Evolutionary conservation across 30 jellyfish, hydroid and myxozoan genomes (phyloP), one percentile per base, ranked within the genome.

Genomic region (Cassiopea xamachana): DNA sequence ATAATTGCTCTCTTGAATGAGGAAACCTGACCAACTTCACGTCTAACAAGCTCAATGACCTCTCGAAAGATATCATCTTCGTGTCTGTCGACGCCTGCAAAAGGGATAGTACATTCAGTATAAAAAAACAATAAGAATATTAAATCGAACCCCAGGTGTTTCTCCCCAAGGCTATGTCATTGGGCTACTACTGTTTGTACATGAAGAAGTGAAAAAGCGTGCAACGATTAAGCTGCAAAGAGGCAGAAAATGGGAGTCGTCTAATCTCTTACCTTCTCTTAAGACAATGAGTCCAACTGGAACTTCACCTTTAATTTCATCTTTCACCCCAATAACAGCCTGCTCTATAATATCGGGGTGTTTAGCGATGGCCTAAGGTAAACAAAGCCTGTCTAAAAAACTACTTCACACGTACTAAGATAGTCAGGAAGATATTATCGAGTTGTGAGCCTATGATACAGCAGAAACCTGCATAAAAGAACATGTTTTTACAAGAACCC

Each of bases 21-120:
- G 4, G 98, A 94, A 19, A 94, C 98, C 19, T 97, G 98, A 5
- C 98, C 98, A 79, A 94, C 93, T 75, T 94, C 98, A 7, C 67
- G 46, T 39, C 98, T 93, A 43, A 94, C 97, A 17, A 94, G 70
- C 8, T 87, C 90, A 60, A 94, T 78, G 1, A 94, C 96, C 74
- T 94, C 98, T 85, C 89, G 84, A 10, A 77, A 71, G 13, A 94
- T 86, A 16, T 79, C 94, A 51, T 90, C 98, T 17, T 94, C 93
- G 49, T 86, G 92, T 72, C 91, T 43, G 60, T 86, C 85, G 46
- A 77, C 83, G 9, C 88, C 93, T 86, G 51, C 15, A 15, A 46
- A 58, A 64, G 12, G 64, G 27, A 16, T 5, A 75, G 60, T 46
- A 39, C 39, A 27, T 27, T 27, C 39, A 27, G 39, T 27, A 27